Percentiles rank a stretch among this genome's conserved stretches.
Conservation (phyloP, 2,113 vertebrate species). For the Hipposideros armiger region DNA sequence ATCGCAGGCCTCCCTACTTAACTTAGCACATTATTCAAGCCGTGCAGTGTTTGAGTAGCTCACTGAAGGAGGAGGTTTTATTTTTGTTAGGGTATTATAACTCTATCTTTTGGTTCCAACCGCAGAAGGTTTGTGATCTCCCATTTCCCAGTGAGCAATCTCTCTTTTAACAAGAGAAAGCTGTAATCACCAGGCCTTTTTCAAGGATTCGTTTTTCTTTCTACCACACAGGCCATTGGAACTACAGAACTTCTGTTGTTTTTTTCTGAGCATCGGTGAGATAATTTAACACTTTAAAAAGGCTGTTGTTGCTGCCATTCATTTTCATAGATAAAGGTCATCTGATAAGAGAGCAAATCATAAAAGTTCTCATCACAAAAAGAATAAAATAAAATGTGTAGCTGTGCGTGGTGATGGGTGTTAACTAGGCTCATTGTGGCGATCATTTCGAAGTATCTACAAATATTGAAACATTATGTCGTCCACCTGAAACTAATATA, state of each 20-base stretch:
- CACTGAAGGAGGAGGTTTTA: slow-evolving; percentile 46
- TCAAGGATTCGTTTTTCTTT: slow-evolving; percentile 51
- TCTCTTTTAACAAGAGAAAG: slow-evolving; percentile 62
- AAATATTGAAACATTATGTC: background rate
- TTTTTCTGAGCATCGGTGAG: background rate
- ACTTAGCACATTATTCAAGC: slow-evolving; percentile 59
- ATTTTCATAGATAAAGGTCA: background rate
- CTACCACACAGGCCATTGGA: slow-evolving; percentile 61
- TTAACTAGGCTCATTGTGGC: background rate
- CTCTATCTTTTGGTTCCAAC: slow-evolving; percentile 61
- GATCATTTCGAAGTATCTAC: background rate
- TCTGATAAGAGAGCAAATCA: background rate
- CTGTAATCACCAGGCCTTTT: slow-evolving; percentile 54
- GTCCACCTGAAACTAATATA: background rate
- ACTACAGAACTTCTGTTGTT: background rate
- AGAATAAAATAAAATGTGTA: background rate
- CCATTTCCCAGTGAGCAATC: slow-evolving; percentile 64
- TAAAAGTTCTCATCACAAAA: background rate
- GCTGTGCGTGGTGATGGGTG: too few relatives aligned
- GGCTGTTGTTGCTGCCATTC: background rate
- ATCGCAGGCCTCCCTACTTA: slow-evolving; percentile 51
- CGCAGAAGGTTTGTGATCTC: slow-evolving; percentile 69
- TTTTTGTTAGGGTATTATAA: slow-evolving; percentile 77
- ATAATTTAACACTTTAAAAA: slow-evolving; percentile 37
- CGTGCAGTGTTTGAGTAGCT: background rate